These are phyloP conservation scores for Cosmopolites sordidus DNA, from an alignment of 2,888 invertebrate species.

Conservation along the genomic window DNA sequence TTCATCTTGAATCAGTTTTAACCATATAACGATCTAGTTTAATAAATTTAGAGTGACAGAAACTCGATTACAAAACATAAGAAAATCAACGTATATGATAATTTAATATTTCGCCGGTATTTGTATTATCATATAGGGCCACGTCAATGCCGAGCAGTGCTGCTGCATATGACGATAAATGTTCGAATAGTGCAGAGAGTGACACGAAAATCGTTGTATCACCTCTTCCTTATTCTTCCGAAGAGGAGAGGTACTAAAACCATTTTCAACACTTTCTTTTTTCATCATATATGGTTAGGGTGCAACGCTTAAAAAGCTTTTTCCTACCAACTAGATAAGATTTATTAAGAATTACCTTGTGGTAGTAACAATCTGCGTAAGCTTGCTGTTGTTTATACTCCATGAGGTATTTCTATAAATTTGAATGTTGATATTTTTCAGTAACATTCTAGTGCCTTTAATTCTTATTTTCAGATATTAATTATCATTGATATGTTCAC, in stretches of 20 bases:
- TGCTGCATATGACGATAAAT: constrained; percentile 38
- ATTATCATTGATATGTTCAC: no score
- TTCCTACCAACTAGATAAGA: neutral
- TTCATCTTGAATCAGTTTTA: no score
- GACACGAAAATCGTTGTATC: constrained; percentile 40
- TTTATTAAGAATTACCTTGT: neutral
- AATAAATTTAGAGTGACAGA: no score
- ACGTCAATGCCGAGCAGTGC: constrained; percentile 28
- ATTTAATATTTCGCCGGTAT: constrained; percentile 15
- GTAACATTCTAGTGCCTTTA: no score
- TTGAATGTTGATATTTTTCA: no score
- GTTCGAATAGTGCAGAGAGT: constrained; percentile 39
- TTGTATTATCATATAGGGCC: constrained; percentile 35
- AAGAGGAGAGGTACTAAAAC: constrained; percentile 41
- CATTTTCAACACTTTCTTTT: neutral
- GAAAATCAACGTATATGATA: no score
- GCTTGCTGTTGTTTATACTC: no score
- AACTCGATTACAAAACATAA: no score
- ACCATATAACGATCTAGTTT: no score
- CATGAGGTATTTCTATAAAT: no score
- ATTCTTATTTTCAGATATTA: no score
- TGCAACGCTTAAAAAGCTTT: neutral
- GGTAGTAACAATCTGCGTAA: no score
- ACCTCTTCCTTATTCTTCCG: constrained; percentile 38
- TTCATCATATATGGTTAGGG: neutral